Percentiles rank a stretch among this genome's conserved stretches.
Conservation (phyloP, 2,888 invertebrate genomes). For the Lasioglossum vierecki region DNA sequence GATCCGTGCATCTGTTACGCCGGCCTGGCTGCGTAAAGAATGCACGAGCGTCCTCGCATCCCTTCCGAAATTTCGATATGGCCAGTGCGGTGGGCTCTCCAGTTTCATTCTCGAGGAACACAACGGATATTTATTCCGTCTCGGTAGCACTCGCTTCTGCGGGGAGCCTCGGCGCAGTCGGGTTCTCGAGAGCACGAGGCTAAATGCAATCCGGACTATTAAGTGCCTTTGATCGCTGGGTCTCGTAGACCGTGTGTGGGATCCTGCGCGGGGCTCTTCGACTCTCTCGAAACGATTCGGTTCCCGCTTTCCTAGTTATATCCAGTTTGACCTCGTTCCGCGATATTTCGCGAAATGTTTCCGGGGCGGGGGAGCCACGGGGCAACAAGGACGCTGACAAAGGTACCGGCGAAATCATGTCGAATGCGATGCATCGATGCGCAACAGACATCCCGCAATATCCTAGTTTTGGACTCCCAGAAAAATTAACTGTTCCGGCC, state of each 20-base stretch:
- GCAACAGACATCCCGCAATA: not conserved
- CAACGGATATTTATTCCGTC: slow-evolving; percentile 8
- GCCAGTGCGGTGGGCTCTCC: not conserved
- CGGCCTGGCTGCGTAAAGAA: not conserved
- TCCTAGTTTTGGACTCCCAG: not conserved
- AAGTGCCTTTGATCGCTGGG: slow-evolving; percentile 26
- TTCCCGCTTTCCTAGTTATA: slow-evolving; percentile 41
- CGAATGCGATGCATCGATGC: slow-evolving; percentile 29
- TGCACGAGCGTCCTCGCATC: not conserved
- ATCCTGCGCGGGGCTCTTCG: slow-evolving; percentile 37
- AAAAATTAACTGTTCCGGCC: not conserved
- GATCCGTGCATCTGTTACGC: not conserved
- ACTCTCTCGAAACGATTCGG: slow-evolving; percentile 42
- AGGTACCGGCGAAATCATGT: slow-evolving; percentile 36
- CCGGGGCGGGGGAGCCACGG: not conserved
- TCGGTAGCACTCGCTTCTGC: not conserved
- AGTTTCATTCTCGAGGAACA: not conserved
- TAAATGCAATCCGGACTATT: slow-evolving; percentile 40
- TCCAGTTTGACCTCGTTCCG: slow-evolving; percentile 52
- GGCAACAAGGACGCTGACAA: slow-evolving; percentile 23
- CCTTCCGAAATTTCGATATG: not conserved
- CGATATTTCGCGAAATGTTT: slow-evolving; percentile 59
- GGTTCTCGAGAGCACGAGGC: not conserved
- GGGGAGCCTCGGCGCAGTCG: not conserved
- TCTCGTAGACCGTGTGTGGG: slow-evolving; percentile 29